Base-by-base conservation (phyloP, 2,888 invertebrate species). In the Unio pictorum region DNA sequence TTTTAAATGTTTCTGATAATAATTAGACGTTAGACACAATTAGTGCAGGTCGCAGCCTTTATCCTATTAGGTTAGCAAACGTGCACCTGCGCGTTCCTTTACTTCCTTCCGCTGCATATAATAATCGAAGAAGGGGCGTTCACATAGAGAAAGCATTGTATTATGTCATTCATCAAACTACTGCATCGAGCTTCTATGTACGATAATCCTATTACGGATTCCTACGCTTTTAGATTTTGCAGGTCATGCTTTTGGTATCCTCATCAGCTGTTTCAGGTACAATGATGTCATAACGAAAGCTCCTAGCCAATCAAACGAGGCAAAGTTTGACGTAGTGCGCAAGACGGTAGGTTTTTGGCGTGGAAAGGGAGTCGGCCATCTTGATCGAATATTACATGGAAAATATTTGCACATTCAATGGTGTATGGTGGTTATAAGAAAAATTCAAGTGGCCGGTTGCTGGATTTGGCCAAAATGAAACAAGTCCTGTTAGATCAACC, bases 361-460 rank as follows among this genome's bases (percentile, higher is more conserved):
- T 81, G 84, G 82, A 84, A 74, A 79, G 81, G 76, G 81, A 81
- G 85, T 84, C 86, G 82, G 86, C 86, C 86, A 86, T 86, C 81
- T 86, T 86, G 81, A 73, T 73, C 73, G 76, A 75, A 73, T 70
- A 68, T 8, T 67, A 8, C 20, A n/a, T 61, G 20, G 18, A 6
- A 55, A 28, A 59, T 59, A 67, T 55, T 61, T n/a, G 55, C 7
- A 7, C 26, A 20, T 54, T 61, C 56, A 55, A 61, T 18, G n/a
- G 55, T 61, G 23, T 17, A n/a, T 15, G 17, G 30, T 55, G 28
- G 61, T 61, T 69, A 63, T 64, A 70, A 69, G 60, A 30, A 20
- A 26, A 55, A 58, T 45, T 59, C 66, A 55, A 58, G 62, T 68
- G 66, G 55, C 34, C 54, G 55, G 54, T 59, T 60, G 45, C 45